These are phyloP conservation scores for Synergus laeviventris DNA, from an alignment of 2,888 invertebrate species.

Conservation along the genomic window DNA sequence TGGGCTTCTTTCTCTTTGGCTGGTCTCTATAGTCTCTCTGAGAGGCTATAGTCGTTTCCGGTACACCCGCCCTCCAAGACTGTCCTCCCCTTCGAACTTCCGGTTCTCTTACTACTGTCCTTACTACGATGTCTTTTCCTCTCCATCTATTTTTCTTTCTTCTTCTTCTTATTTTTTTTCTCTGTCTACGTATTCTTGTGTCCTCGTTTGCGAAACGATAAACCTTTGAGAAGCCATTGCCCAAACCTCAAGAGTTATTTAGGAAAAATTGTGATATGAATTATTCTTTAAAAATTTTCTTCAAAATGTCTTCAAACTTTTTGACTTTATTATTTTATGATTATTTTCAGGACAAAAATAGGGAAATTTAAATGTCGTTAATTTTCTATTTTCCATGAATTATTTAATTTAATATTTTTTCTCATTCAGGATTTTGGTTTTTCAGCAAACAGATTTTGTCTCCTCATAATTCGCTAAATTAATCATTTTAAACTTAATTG, in stretches of 20 bases:
- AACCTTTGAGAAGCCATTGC: constrained; percentile 45
- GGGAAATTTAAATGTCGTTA: no score
- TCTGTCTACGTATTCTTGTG: constrained; percentile 10
- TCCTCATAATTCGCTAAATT: no score
- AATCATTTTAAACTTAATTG: not conserved
- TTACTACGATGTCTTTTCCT: constrained; percentile 62
- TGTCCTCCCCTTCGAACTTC: constrained; percentile 66
- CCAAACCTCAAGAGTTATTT: not conserved
- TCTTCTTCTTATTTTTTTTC: constrained; percentile 42
- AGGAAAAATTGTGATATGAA: no score
- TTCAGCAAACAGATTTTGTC: no score
- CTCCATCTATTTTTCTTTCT: constrained; percentile 44
- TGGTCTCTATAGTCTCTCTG: constrained; percentile 59
- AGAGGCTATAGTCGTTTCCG: constrained; percentile 67
- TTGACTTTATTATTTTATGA: no score
- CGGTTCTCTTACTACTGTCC: constrained; percentile 63
- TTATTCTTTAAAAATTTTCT: no score
- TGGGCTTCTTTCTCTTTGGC: constrained; percentile 54
- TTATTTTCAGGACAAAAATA: no score
- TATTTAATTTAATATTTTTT: no score
- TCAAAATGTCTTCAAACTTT: no score
- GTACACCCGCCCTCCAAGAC: constrained; percentile 59
- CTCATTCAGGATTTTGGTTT: no score
- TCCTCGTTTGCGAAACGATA: constrained; percentile 50
- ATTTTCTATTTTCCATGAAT: no score